phyloP scores from a whole-genome alignment of 2,888 invertebrate species.

The Pandemis corylana region DNA sequence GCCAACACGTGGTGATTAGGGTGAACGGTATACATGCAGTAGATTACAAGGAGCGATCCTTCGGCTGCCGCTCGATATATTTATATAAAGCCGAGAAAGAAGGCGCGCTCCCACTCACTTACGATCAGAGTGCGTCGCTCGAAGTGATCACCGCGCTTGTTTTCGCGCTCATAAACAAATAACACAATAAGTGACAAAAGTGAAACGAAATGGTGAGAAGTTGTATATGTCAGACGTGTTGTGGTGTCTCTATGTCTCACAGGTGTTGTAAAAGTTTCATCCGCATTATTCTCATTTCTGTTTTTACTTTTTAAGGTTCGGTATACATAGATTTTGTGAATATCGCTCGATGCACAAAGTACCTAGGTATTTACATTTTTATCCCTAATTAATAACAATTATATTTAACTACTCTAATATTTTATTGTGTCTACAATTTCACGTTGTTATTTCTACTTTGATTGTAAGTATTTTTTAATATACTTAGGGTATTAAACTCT shows the following conservation, averaged over 20 bases:
- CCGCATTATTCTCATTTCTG: slow-evolving; percentile 18
- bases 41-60: slow-evolving; percentile 34
- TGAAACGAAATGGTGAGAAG: slow-evolving; percentile 46
- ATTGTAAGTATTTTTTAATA: too few species aligned
- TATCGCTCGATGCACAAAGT: not conserved
- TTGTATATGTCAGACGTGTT: slow-evolving; percentile 39
- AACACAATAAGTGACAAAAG: slow-evolving; percentile 33
- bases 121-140: slow-evolving; percentile 52
- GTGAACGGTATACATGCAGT: slow-evolving; percentile 20
- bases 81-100: slow-evolving; percentile 62
- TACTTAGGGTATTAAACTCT: not conserved
- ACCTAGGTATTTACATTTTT: not conserved
- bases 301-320: slow-evolving; percentile 16
- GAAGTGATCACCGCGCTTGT: slow-evolving; percentile 49
- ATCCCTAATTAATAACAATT: not conserved
- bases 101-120: slow-evolving; percentile 52
- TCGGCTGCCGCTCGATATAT: slow-evolving; percentile 42
- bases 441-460: not conserved
- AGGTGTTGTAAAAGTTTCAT: slow-evolving; percentile 16
- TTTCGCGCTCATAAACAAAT: slow-evolving; percentile 37
- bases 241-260: slow-evolving; percentile 29
- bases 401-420: not conserved
- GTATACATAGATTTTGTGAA: not conserved
- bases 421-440: not conserved
- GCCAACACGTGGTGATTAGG: slow-evolving; percentile 8